Percentiles rank a stretch among this genome's conserved stretches.
These are phyloP conservation scores for Rhizomys pruinosus DNA, from an alignment of 2,113 vertebrate species.

Conservation along the genomic window DNA sequence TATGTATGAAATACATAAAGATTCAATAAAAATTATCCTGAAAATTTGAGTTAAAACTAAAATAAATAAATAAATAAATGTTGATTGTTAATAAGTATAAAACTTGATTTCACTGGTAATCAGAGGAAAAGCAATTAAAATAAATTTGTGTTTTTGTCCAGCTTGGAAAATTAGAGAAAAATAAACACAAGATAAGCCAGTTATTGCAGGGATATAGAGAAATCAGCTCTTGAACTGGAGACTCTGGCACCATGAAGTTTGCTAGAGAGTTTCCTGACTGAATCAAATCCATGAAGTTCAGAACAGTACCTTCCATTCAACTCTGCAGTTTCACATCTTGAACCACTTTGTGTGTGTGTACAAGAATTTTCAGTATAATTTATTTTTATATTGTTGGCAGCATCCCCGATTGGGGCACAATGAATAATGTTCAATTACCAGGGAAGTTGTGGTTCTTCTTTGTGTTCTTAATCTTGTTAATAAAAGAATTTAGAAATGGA, in stretches of 20 bases:
- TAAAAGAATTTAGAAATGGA: not conserved
- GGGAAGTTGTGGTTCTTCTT: not conserved
- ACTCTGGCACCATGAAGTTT: not conserved
- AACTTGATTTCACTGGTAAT: not conserved
- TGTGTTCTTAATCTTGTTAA: not conserved
- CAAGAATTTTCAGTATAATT: not conserved
- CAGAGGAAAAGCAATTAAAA: not conserved
- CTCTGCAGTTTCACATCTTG: not conserved
- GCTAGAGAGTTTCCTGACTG: not conserved
- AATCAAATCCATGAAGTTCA: not conserved
- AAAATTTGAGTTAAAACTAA: too few species aligned
- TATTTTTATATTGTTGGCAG: not conserved
- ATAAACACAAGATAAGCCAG: not conserved
- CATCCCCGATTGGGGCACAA: not conserved
- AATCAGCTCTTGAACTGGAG: not conserved
- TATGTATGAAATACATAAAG: too few species aligned
- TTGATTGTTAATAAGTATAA: not conserved
- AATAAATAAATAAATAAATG: conserved; percentile 23
- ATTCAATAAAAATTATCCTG: too few species aligned
- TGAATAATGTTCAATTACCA: not conserved
- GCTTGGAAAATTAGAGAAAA: not conserved
- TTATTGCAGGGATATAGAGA: not conserved
- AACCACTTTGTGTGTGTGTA: not conserved
- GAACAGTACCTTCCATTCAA: not conserved
- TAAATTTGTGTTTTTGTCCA: not conserved